Conservation (phyloP, 2,797 vertebrate species). For the Anguilla pacifica region DNA sequence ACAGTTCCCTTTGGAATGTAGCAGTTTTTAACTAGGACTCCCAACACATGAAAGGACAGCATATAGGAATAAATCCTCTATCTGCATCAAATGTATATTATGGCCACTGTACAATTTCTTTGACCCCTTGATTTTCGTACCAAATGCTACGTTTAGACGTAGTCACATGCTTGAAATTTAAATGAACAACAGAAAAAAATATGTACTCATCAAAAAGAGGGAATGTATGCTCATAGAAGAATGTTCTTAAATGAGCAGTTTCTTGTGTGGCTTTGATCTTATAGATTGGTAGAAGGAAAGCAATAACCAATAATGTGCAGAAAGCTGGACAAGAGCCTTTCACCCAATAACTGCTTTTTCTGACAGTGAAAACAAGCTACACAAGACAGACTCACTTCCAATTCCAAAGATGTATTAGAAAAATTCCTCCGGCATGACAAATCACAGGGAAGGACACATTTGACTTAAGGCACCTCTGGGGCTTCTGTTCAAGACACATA, state of each 20-base stretch:
- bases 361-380: neutral
- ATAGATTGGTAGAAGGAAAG: neutral
- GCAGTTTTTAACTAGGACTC: neutral
- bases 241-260: neutral
- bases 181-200: neutral
- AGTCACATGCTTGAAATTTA: neutral
- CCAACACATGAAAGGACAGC: neutral
- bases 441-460: neutral
- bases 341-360: neutral
- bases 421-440: neutral
- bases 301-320: neutral
- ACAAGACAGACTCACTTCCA: neutral
- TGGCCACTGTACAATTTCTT: neutral
- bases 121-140: neutral
- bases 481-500: neutral
- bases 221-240: neutral
- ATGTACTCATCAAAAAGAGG: neutral
- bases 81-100: neutral
- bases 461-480: neutral
- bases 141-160: neutral
- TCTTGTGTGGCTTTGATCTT: neutral
- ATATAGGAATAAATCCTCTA: neutral
- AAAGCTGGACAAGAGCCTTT: neutral
- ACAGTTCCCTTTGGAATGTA: neutral
- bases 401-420: neutral